Percentiles rank a stretch among this genome's conserved stretches.
Conservation (phyloP, 1,140 invertebrate genomes). For the Brachionus rotundiformis region DNA sequence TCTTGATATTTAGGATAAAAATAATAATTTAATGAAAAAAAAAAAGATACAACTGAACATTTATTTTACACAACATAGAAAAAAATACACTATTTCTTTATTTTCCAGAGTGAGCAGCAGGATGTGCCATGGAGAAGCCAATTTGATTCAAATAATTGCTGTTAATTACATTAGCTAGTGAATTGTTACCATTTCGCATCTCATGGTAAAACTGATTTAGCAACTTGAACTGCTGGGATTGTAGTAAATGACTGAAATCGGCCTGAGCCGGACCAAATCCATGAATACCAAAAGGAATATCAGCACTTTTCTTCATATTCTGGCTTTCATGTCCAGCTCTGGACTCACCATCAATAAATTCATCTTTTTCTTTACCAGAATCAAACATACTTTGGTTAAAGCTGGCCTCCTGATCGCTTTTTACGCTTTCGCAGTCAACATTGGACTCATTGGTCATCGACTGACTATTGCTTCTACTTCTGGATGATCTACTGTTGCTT, state of each 20-base stretch:
- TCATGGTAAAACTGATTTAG: constrained; percentile 33
- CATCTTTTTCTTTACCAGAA: constrained; percentile 4
- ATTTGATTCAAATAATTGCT: constrained; percentile 11
- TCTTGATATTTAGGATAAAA: neutral
- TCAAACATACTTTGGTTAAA: constrained; percentile 22
- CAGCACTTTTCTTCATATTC: neutral
- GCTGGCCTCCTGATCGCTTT: constrained; percentile 1
- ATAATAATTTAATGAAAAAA: neutral
- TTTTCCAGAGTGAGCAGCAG: neutral
- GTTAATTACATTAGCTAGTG: neutral
- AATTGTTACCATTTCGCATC: constrained; percentile 2
- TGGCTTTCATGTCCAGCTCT: neutral
- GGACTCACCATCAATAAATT: neutral
- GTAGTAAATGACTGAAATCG: neutral
- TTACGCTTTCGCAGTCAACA: constrained; percentile 29
- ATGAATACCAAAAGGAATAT: neutral
- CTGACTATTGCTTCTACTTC: neutral
- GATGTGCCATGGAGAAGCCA: neutral
- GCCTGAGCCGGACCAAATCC: neutral
- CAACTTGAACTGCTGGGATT: constrained; percentile 1
- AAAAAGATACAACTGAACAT: constrained; percentile 5
- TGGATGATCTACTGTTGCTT: constrained; percentile 7
- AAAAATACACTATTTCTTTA: neutral
- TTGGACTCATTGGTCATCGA: neutral
- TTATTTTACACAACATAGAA: constrained; percentile 7